A percentile compares a stretch with the other conserved stretches of the same genome.
Evolutionary conservation across 1,140 invertebrate species (phyloP).

Genomic region (Halictus rubicundus): DNA sequence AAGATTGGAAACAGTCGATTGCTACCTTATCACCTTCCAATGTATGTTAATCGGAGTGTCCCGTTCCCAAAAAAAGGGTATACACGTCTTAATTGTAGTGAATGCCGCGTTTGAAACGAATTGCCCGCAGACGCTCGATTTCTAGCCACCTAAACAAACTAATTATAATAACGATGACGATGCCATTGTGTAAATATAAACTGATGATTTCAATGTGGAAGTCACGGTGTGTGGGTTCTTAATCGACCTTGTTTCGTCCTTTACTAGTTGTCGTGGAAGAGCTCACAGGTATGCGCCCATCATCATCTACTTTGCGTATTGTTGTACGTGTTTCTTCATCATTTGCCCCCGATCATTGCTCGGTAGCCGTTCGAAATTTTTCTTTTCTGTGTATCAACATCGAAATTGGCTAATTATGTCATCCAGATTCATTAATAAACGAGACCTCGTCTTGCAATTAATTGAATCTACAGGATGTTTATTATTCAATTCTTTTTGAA

Average conservation of each 20-base stretch:
- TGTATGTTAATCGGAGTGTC: slow-evolving; percentile 58
- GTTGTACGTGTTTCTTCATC: background rate
- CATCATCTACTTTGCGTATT: slow-evolving; percentile 37
- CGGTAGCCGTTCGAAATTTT: background rate
- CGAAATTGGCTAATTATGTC: background rate
- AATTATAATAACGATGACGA: slow-evolving; percentile 56
- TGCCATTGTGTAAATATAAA: slow-evolving; percentile 77
- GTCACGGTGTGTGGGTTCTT: slow-evolving; percentile 72
- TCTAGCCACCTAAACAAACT: slow-evolving; percentile 34
- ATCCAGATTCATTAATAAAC: too few species aligned
- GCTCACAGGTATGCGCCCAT: slow-evolving; percentile 80
- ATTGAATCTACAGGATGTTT: too few species aligned
- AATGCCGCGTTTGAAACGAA: slow-evolving; percentile 14
- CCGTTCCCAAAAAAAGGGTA: slow-evolving; percentile 31
- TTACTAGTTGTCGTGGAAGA: slow-evolving; percentile 83
- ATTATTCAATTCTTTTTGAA: too few species aligned
- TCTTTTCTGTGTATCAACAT: background rate
- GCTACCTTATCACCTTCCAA: slow-evolving; percentile 37
- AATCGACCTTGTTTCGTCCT: slow-evolving; percentile 67
- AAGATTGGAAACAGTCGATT: slow-evolving; percentile 34
- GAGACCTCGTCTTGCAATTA: too few species aligned
- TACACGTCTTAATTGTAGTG: slow-evolving; percentile 34
- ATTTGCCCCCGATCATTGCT: background rate
- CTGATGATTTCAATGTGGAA: slow-evolving; percentile 78
- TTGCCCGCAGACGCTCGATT: slow-evolving; percentile 32